Evolutionary conservation across 2,797 vertebrate species (phyloP).

Genomic region (Sus cebifrons): DNA sequence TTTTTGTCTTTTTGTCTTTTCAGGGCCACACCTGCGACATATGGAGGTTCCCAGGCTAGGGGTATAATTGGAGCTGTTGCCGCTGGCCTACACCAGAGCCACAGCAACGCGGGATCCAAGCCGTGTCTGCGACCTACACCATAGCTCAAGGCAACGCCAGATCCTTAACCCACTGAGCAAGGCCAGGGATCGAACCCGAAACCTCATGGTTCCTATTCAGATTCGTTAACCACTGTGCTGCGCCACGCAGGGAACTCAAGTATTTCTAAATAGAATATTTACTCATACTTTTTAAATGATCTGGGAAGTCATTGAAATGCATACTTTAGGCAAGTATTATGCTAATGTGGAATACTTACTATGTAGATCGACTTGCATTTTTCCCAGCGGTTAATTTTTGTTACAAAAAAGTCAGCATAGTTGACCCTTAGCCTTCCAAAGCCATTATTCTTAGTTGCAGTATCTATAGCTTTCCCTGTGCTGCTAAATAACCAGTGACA

Average conservation of each 20-base stretch:
- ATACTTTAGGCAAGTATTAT: not conserved
- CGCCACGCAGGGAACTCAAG: not conserved
- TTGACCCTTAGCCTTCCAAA: not conserved
- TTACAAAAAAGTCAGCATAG: not conserved
- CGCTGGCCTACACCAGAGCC: too few species aligned
- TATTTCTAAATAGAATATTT: constrained; percentile 62
- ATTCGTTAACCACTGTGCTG: too few species aligned
- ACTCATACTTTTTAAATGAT: constrained; percentile 53
- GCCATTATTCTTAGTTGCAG: not conserved
- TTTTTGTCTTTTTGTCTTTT: too few species aligned
- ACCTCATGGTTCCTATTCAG: too few species aligned
- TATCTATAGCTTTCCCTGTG: not conserved
- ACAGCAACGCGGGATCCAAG: too few species aligned
- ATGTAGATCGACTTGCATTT: not conserved
- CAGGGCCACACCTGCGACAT: too few species aligned
- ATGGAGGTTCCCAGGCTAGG: too few species aligned
- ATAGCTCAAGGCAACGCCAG: too few species aligned
- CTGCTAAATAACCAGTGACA: not conserved
- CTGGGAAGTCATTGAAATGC: constrained; percentile 3
- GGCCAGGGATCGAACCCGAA: too few species aligned
- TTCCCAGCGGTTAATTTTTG: constrained; percentile 32
- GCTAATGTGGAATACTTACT: not conserved
- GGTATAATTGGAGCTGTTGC: too few species aligned
- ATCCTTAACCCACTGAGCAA: too few species aligned
- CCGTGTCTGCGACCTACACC: too few species aligned